phyloP scores from a whole-genome alignment of 2,113 vertebrate species.

The Edolisoma coerulescens region DNA sequence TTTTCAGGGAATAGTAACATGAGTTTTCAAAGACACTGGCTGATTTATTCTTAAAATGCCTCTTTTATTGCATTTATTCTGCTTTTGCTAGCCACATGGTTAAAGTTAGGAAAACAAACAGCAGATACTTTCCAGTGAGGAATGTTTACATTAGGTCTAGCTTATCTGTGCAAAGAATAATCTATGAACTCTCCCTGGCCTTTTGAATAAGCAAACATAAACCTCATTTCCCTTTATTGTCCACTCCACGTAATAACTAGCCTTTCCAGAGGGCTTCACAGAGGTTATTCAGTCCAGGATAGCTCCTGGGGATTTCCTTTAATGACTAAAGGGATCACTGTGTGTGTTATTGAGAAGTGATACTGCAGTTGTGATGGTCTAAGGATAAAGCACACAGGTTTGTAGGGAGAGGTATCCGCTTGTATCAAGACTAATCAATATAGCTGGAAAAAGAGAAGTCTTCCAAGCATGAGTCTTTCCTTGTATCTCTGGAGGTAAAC shows the following conservation, averaged over 20 bases:
- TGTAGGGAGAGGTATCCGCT: not conserved
- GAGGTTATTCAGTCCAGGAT: constrained; percentile 20
- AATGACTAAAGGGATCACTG: not conserved
- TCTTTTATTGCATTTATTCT: constrained; percentile 19
- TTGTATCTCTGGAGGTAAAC: not conserved
- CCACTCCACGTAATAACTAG: constrained; percentile 22
- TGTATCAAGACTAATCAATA: not conserved
- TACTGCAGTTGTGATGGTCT: not conserved
- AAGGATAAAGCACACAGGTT: not conserved
- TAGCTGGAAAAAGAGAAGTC: not conserved
- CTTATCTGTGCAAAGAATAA: constrained; percentile 71
- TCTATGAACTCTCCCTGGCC: constrained; percentile 61
- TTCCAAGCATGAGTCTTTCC: not conserved
- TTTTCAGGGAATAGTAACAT: not conserved
- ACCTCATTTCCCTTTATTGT: constrained; percentile 71
- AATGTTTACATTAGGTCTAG: constrained; percentile 51
- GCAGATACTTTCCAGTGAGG: constrained; percentile 45
- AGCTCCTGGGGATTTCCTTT: constrained; percentile 64
- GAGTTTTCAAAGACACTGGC: not conserved
- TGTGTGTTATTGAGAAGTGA: not conserved
- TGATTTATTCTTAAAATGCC: not conserved
- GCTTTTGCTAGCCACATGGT: constrained; percentile 41
- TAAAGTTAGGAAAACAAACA: constrained; percentile 60
- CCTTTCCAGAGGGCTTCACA: constrained; percentile 41
- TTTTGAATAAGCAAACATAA: constrained; percentile 50